These are phyloP conservation scores for Saccostrea cuccullata DNA, from an alignment of 1,140 invertebrate genomes.

Conservation along the genomic window DNA sequence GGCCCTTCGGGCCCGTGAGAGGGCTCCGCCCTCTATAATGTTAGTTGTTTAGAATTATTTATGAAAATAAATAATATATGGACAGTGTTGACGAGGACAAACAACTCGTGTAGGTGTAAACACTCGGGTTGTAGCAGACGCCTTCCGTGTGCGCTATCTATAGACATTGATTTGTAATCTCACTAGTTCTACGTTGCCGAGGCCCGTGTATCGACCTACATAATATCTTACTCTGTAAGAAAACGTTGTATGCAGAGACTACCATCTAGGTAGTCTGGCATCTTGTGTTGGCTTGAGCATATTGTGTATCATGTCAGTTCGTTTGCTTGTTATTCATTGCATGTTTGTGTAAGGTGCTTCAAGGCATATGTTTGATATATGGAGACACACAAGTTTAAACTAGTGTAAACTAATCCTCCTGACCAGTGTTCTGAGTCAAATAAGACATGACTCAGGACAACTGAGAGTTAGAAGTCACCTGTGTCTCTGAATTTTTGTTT, in stretches of 20 bases:
- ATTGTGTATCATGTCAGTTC: background rate
- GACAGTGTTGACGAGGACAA: background rate
- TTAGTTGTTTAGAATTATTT: background rate
- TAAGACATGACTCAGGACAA: no score
- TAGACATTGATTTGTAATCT: constrained; percentile 36
- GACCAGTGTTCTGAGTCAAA: background rate
- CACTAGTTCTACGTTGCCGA: constrained; percentile 20
- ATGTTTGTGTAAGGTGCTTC: background rate
- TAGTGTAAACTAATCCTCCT: background rate
- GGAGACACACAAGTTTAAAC: background rate
- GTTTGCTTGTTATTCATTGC: background rate
- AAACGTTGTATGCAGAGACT: background rate
- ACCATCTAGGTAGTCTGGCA: background rate
- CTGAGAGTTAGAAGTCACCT: no score
- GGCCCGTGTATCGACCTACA: constrained; percentile 17
- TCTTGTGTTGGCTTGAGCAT: background rate
- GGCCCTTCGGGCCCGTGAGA: no score
- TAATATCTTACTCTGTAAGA: background rate
- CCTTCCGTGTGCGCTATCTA: constrained; percentile 18
- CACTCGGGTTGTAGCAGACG: constrained; percentile 11
- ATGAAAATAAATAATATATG: background rate
- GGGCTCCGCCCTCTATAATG: no score
- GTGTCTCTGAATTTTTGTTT: no score
- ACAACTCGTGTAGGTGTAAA: background rate
- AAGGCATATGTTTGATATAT: background rate